Evolutionary conservation across 2,113 vertebrate species (phyloP).

Genomic region (Oxyura jamaicensis): DNA sequence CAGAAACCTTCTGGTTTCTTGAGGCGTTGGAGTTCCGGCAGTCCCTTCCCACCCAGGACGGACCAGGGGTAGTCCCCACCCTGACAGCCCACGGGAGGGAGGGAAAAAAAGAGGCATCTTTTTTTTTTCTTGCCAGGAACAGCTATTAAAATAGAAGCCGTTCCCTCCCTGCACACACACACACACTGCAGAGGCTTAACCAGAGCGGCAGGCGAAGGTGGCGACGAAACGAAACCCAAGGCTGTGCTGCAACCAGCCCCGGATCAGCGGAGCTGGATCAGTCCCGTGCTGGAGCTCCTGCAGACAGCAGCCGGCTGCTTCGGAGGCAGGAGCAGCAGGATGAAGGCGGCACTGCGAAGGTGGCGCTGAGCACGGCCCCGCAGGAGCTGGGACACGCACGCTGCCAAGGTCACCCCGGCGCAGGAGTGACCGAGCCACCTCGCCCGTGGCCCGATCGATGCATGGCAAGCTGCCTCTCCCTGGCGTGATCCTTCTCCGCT

Average conservation of each 20-base stretch:
- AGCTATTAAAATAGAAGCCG: background rate
- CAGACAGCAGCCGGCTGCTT: background rate
- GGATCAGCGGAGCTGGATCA: background rate
- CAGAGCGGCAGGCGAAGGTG: background rate
- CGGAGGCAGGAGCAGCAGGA: background rate
- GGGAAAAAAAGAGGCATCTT: no score
- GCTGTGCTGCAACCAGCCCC: background rate
- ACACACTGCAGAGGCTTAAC: background rate
- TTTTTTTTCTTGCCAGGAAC: background rate
- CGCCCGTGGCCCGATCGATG: background rate
- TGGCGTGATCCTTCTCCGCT: background rate
- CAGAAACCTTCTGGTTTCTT: background rate
- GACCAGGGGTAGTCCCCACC: background rate
- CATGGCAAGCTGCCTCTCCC: background rate
- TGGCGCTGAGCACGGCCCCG: background rate
- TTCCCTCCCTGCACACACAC: background rate
- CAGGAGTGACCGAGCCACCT: accelerated
- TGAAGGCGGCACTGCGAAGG: accelerated
- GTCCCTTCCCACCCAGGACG: background rate
- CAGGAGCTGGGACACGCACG: background rate
- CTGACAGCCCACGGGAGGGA: background rate
- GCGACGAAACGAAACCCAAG: background rate
- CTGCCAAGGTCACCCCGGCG: background rate
- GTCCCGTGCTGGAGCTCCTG: background rate
- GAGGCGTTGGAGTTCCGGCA: accelerated